These are phyloP conservation scores for Leptoclinus maculatus DNA, from an alignment of 2,797 vertebrate genomes.

Conservation along the genomic window DNA sequence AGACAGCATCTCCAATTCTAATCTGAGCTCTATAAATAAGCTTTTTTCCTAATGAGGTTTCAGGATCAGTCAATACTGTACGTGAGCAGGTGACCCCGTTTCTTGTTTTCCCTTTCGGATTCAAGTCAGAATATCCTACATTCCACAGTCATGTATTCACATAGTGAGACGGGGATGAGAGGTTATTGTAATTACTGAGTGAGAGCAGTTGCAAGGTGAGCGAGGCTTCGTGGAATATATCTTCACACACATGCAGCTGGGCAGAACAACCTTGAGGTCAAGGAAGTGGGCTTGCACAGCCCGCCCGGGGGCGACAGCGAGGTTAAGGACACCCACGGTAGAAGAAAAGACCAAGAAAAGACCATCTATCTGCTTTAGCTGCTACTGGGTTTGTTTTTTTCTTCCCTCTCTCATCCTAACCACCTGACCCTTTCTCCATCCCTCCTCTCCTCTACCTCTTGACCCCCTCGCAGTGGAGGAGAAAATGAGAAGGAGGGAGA, in stretches of 20 bases:
- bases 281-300: constrained; percentile 40
- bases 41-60: constrained; percentile 5
- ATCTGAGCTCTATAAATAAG: background rate
- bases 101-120: constrained; percentile 1
- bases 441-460: constrained; percentile 49
- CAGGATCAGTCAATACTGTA: background rate
- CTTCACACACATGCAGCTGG: constrained; percentile 5
- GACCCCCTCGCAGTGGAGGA: constrained; percentile 44
- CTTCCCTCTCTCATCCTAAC: constrained; percentile 39
- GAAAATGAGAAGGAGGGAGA: constrained; percentile 35
- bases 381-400: constrained; percentile 12
- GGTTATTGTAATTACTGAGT: constrained; percentile 44
- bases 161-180: constrained; percentile 1
- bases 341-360: constrained; percentile 46
- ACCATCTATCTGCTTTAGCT: constrained; percentile 49
- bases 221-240: constrained; percentile 17
- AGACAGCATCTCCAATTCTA: background rate
- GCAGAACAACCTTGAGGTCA: constrained; percentile 53
- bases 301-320: constrained; percentile 42
- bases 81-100: constrained; percentile 17
- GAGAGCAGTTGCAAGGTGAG: constrained; percentile 27
- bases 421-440: constrained; percentile 57
- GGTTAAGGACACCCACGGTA: constrained; percentile 65
- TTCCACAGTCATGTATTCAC: background rate
- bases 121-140: background rate